These are phyloP conservation scores for Neolamprologus brichardi DNA, from an alignment of 2,113 vertebrate genomes.

Conservation along the genomic window DNA sequence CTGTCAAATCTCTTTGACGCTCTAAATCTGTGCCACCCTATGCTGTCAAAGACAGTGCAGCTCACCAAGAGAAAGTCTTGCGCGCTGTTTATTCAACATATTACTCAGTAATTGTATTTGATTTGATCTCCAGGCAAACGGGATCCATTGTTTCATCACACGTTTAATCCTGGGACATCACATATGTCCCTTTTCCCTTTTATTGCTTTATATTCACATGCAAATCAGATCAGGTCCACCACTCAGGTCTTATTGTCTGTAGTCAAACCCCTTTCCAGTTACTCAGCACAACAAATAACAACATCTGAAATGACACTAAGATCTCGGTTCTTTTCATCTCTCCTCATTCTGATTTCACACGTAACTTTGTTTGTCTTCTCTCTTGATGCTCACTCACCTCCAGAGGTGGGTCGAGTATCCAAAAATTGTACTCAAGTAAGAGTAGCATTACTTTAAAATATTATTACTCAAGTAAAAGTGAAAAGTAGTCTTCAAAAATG, in stretches of 20 bases:
- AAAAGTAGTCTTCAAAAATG: background rate
- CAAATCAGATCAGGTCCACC: conserved; percentile 21
- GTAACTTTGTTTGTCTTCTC: background rate
- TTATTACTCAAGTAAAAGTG: background rate
- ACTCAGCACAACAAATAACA: background rate
- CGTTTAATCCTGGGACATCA: conserved; percentile 20
- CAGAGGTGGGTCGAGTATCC: background rate
- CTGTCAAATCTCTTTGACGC: background rate
- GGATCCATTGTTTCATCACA: conserved; percentile 7
- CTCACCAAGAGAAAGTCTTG: background rate
- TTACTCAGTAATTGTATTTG: background rate
- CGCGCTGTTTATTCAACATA: background rate
- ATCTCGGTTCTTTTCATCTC: conserved; percentile 11
- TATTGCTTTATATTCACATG: conserved; percentile 45
- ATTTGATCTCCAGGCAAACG: background rate
- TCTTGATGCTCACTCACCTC: background rate
- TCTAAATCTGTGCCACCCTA: background rate
- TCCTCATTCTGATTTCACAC: background rate
- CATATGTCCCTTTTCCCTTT: conserved; percentile 21
- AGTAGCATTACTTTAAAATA: background rate
- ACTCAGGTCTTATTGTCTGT: background rate
- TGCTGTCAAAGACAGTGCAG: background rate
- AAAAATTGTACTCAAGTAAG: background rate
- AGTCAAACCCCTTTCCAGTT: background rate
- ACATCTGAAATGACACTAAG: background rate